Base-by-base conservation (phyloP, 64 coral and sea anemone species). In the Actinia tenebrosa region DNA sequence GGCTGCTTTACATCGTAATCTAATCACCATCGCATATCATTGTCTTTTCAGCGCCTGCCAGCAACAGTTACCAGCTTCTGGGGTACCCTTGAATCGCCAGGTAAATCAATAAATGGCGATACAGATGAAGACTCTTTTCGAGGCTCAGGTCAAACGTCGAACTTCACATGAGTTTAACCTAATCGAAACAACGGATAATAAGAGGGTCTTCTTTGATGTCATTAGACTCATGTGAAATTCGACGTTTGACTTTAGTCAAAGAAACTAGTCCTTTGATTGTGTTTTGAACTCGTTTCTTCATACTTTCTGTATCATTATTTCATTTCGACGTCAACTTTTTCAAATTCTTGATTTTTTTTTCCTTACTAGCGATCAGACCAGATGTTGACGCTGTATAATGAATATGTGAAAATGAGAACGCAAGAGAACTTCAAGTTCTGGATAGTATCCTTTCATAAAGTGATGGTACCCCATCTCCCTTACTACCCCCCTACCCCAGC, bases 401-500 rank as follows among this genome's bases (percentile, higher is more conserved):
- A 94, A 46, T 93, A 93, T 63, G 93, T 99, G 5, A 95, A 95
- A 89, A 86, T 83, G 71, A 86, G 93, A 63, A 99, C 97, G 19
- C 90, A 95, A 71, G 89, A 95, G 83, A 99, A 99, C 43, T 95
- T 87, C 82, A 95, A 95, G 64, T 99, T 99, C 56, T 99, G 97
- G 97, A 95, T 99, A 30, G 97, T 99, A 99, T 99, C 97, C 93
- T 99, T 90, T 54, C 3, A 10, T 81, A 58, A 58, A 58, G 7
- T 58, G 15, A 58, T 16, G 2, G 56, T 58, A 58, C 56, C 13
- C 56, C 56, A 37, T 11, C 15, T 16, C 56, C 15, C 56, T 58
- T 16, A 11, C 56, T 11, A 11, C 56, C 56, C 56, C 56, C 56
- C 56, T 5, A 2, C 56, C 56, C 56, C 56, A 1, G 2, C 56